Evolutionary conservation across 2,113 vertebrate genomes (phyloP), one percentile per base, ranked within the genome.

Genomic region (Colius striatus): DNA sequence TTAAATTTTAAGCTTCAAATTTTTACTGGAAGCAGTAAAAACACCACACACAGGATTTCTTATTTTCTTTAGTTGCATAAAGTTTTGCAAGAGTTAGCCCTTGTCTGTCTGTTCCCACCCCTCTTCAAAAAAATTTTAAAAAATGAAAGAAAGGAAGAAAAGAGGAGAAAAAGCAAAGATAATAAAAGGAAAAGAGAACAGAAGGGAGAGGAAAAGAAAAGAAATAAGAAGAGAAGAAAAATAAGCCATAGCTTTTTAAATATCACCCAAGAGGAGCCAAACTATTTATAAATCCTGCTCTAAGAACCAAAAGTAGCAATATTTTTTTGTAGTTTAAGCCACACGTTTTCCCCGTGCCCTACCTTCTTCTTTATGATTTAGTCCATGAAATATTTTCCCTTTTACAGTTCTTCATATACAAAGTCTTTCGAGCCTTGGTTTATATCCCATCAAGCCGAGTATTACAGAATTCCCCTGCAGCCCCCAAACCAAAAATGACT

Each of bases 401-500:
- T 97, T 96, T 97, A 94, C 94, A 94, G 93, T 30, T 97, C 96
- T 98, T 98, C 97, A 97, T 62, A 94, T 84, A 87, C 95, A 94
- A 90, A 97, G 77, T 84, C 93, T n/a, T 92, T 63, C 90, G 90
- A 89, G 90, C 76, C 91, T 93, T 73, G 12, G 61, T 95, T 90
- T 97, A 97, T 97, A 97, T 92, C 95, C 97, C 97, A 98, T 97
- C 95, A 90, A 98, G 96, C 95, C 74, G 94, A 97, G 94, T 90
- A 96, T 92, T 97, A 78, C 93, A 97, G 97, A 98, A 97, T 96
- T 97, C 97, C 97, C 96, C 96, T 96, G 96, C 97, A 97, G 97
- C 97, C 98, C 98, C 97, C 94, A 97, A 97, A 97, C 97, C 96
- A 97, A 95, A 97, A 98, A 98, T 97, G 97, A 98, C 98, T 98